phyloP scores from a whole-genome alignment of 2,113 vertebrate genomes.

The Kryptolebias marmoratus region DNA sequence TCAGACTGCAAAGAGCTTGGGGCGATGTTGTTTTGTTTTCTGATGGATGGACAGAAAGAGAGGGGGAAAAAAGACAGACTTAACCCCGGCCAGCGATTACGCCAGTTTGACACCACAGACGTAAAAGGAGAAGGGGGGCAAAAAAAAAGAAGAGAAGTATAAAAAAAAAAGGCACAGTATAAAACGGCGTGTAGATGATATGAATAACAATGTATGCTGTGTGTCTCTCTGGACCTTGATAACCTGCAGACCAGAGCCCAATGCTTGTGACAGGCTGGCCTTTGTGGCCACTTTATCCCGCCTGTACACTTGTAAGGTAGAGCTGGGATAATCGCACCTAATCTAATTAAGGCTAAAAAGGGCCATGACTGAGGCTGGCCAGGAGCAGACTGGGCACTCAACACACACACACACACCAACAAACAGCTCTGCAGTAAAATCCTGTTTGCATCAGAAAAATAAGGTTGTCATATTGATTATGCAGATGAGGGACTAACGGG shows the following conservation, averaged over 20 bases:
- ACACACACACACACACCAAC: slow-evolving; percentile 37
- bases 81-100: slow-evolving; percentile 57
- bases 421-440: slow-evolving; percentile 93
- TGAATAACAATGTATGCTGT: slow-evolving; percentile 77
- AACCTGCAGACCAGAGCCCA: slow-evolving; percentile 71
- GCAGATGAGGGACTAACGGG: slow-evolving; percentile 88
- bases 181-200: slow-evolving; percentile 71
- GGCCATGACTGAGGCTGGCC: slow-evolving; percentile 97
- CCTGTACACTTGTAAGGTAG: slow-evolving; percentile 99
- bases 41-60: slow-evolving; percentile 59
- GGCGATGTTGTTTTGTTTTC: slow-evolving; percentile 82
- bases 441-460: slow-evolving; percentile 99
- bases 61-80: slow-evolving; percentile 51
- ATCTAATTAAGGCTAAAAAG: slow-evolving; percentile 99
- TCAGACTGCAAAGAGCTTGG: slow-evolving; percentile 85
- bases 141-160: slow-evolving; percentile 32
- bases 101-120: slow-evolving; percentile 66
- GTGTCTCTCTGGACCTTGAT: slow-evolving; percentile 72
- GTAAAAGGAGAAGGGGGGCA: slow-evolving; percentile 5
- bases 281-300: slow-evolving; percentile 96
- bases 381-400: slow-evolving; percentile 66
- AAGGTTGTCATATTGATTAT: slow-evolving; percentile 99
- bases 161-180: slow-evolving; percentile 52
- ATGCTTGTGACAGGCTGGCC: slow-evolving; percentile 88
- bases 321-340: slow-evolving; percentile 97